phyloP scores from a whole-genome alignment of 2,888 invertebrate genomes.

The Epinotia nisella region DNA sequence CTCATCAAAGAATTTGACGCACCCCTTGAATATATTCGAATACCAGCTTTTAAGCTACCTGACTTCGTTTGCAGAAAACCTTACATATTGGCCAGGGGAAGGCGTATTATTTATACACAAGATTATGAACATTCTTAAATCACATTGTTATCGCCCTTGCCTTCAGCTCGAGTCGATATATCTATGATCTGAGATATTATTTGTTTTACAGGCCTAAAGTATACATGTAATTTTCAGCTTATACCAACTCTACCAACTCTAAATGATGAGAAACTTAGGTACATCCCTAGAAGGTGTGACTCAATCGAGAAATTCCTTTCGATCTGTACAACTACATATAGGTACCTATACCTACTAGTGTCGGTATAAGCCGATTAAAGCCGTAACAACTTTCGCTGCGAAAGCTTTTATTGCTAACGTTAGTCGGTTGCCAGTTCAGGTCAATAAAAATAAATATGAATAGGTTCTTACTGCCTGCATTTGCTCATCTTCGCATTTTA shows the following conservation, averaged over 20 bases:
- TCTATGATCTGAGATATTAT: neutral
- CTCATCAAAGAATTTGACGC: too few species aligned
- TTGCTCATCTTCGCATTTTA: neutral
- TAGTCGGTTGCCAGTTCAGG: neutral
- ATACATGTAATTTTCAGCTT: neutral
- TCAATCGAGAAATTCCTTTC: neutral
- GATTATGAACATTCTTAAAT: neutral
- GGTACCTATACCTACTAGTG: constrained; percentile 2
- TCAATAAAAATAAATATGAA: constrained; percentile 2
- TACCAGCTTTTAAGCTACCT: neutral
- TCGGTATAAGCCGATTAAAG: neutral
- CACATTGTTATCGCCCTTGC: neutral
- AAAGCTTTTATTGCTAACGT: constrained; percentile 21
- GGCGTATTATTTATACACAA: neutral
- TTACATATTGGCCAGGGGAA: too few species aligned
- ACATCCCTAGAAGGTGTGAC: neutral
- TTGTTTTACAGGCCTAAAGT: neutral
- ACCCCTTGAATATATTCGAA: too few species aligned
- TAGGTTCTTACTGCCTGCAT: neutral
- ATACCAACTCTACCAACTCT: neutral
- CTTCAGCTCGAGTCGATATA: neutral
- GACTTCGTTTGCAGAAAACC: neutral
- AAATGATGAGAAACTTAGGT: neutral
- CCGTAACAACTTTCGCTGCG: constrained; percentile 22
- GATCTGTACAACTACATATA: neutral